These are phyloP conservation scores for Rhinolophus ferrumequinum DNA, from an alignment of 2,113 vertebrate species.

Conservation along the genomic window DNA sequence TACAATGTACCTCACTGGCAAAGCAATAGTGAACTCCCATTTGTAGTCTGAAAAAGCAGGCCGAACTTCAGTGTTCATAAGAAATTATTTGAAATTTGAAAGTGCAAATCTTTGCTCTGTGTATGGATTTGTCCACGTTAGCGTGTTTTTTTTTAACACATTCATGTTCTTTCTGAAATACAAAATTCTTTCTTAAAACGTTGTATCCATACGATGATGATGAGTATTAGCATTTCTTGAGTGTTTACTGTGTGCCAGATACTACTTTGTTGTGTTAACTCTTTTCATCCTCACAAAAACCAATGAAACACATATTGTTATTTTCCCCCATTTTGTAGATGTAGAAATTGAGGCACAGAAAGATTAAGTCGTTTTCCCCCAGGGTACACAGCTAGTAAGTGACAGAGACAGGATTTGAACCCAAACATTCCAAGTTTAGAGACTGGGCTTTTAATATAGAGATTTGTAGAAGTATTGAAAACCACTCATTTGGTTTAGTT, in stretches of 20 bases:
- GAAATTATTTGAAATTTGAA: not conserved
- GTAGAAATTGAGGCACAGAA: not conserved
- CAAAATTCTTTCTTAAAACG: not conserved
- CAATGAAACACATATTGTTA: accelerated
- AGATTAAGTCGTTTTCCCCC: not conserved
- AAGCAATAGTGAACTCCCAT: not conserved
- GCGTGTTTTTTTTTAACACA: not conserved
- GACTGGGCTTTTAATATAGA: not conserved
- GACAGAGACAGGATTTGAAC: not conserved
- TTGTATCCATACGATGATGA: accelerated
- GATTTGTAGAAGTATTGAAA: not conserved
- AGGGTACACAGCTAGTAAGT: not conserved
- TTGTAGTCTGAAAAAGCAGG: not conserved
- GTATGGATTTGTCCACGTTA: not conserved
- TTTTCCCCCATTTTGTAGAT: not conserved
- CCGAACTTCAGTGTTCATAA: accelerated
- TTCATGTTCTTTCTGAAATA: not conserved
- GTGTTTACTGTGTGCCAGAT: accelerated
- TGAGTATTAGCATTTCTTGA: accelerated
- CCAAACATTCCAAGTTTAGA: not conserved
- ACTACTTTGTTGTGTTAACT: not conserved
- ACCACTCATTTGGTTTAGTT: not conserved
- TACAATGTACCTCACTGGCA: accelerated
- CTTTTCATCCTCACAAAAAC: not conserved
- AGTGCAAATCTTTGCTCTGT: not conserved